Evolutionary conservation across 2,113 vertebrate species (phyloP).

Genomic region (Peromyscus polionotus): DNA sequence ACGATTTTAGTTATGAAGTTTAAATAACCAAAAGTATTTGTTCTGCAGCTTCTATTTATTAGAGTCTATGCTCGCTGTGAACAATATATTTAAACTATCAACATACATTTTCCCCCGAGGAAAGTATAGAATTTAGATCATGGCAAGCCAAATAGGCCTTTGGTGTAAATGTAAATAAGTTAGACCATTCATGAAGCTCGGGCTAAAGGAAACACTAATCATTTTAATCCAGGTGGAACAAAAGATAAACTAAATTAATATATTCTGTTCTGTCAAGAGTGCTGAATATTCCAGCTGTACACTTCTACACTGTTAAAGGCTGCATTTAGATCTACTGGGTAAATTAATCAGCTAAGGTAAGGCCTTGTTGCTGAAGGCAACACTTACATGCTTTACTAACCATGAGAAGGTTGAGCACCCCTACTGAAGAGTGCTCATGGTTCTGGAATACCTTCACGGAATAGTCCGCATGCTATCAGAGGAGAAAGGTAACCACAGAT

Average conservation of each 20-base stretch:
- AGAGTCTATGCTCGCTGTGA: neutral
- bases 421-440: neutral
- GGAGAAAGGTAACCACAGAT: neutral
- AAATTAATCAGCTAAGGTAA: neutral
- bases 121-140: neutral
- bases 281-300: neutral
- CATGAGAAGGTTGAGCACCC: neutral
- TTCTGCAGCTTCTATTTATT: neutral
- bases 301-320: neutral
- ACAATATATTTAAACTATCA: neutral
- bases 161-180: neutral
- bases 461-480: neutral
- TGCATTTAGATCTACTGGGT: neutral
- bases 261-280: neutral
- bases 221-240: constrained; percentile 27
- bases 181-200: constrained; percentile 2
- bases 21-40: constrained; percentile 21
- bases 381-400: neutral
- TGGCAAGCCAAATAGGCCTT: neutral
- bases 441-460: neutral
- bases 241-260: neutral
- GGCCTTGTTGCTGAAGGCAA: neutral
- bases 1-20: constrained; percentile 37
- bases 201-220: neutral
- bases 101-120: neutral